These are phyloP conservation scores for Paratilapia polleni DNA, from an alignment of 2,113 vertebrate genomes.

Conservation along the genomic window DNA sequence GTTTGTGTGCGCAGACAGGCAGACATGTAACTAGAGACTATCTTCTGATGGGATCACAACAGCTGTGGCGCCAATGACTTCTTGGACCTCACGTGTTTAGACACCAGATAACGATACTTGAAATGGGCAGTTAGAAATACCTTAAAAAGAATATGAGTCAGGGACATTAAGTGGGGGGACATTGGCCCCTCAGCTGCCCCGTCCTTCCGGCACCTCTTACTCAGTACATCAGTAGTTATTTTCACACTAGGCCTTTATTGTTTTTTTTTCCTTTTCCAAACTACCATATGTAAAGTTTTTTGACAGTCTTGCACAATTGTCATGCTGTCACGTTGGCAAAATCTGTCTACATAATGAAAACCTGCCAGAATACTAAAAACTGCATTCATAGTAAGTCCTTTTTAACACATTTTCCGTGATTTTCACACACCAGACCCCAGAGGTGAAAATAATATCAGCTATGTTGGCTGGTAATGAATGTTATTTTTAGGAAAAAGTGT, in stretches of 20 bases:
- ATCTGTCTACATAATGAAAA: background rate
- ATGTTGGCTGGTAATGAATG: too few species aligned
- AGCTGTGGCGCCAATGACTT: background rate
- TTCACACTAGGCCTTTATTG: background rate
- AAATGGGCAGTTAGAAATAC: fast-evolving
- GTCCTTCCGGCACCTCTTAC: background rate
- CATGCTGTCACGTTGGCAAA: too few species aligned
- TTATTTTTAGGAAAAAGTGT: too few species aligned
- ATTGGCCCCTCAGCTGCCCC: background rate
- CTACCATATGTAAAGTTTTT: too few species aligned
- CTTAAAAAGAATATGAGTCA: background rate
- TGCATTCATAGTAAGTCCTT: background rate
- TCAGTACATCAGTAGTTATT: fast-evolving
- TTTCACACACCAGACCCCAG: too few species aligned
- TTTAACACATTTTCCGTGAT: background rate
- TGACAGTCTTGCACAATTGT: too few species aligned
- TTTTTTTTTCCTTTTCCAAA: background rate
- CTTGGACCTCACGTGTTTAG: background rate
- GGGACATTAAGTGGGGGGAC: fast-evolving
- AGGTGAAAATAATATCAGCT: too few species aligned
- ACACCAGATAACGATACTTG: background rate
- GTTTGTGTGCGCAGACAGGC: background rate
- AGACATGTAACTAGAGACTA: background rate
- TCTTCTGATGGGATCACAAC: background rate
- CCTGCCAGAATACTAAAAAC: fast-evolving